Conservation (phyloP, 2,888 invertebrate species). For the Amphimallon solstitiale region DNA sequence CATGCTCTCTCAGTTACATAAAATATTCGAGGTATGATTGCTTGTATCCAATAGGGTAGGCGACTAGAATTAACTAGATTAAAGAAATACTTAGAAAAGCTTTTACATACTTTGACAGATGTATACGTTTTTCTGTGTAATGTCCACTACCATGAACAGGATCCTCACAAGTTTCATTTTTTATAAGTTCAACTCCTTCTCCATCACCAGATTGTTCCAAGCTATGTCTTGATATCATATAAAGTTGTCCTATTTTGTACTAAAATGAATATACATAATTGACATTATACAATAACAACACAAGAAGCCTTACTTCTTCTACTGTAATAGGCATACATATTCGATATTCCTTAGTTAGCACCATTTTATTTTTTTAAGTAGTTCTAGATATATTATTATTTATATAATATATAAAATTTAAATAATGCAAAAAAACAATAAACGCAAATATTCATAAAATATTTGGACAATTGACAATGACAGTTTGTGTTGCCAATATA, state of each 20-base stretch:
- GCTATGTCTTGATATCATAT: slow-evolving; percentile 95
- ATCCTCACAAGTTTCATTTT: slow-evolving; percentile 83
- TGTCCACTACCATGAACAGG: slow-evolving; percentile 84
- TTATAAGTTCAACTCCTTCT: slow-evolving; percentile 91
- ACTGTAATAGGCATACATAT: slow-evolving; percentile 93
- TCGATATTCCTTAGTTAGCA: slow-evolving; percentile 87
- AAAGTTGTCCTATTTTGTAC: slow-evolving; percentile 92
- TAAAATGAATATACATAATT: slow-evolving; percentile 60
- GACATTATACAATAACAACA: slow-evolving; percentile 3
- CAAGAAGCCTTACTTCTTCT: slow-evolving; percentile 77
- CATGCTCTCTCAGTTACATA: slow-evolving; percentile 94
- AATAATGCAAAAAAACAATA: neutral
- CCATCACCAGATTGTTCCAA: slow-evolving; percentile 89
- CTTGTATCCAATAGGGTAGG: slow-evolving; percentile 89
- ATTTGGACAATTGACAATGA: neutral
- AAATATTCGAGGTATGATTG: slow-evolving; percentile 88
- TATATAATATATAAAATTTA: neutral
- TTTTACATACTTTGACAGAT: slow-evolving; percentile 79
- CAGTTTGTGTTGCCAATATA: neutral
- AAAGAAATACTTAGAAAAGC: neutral
- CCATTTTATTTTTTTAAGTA: slow-evolving; percentile 69
- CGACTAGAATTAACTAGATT: slow-evolving; percentile 70
- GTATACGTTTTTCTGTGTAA: slow-evolving; percentile 90
- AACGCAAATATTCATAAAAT: neutral
- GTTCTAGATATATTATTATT: neutral